Percentiles rank a stretch among this genome's conserved stretches.
phyloP scores from a whole-genome alignment of 1,140 invertebrate genomes.

The Tigriopus japonicus region DNA sequence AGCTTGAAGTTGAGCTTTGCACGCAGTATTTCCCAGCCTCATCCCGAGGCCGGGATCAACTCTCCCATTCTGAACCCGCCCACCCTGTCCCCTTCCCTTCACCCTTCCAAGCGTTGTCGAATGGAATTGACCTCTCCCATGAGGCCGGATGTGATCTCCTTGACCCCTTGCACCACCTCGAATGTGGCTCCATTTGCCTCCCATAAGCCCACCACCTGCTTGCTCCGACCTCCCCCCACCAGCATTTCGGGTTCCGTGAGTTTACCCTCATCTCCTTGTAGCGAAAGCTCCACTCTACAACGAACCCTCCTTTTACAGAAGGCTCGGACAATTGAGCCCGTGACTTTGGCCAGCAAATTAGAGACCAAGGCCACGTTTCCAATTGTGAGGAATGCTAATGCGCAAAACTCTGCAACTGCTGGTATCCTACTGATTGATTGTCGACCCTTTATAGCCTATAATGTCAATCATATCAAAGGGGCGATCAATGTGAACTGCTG shows the following conservation, averaged over 20 bases:
- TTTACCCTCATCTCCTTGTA: slow-evolving; percentile 35
- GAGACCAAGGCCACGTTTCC: slow-evolving; percentile 15
- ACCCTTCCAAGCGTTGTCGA: slow-evolving; percentile 27
- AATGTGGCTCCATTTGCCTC: background rate
- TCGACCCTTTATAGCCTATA: slow-evolving; percentile 48
- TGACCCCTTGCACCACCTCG: background rate
- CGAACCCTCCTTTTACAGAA: slow-evolving; percentile 28
- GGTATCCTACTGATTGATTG: slow-evolving; percentile 43
- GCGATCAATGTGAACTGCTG: slow-evolving; percentile 55
- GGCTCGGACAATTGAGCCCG: slow-evolving; percentile 22
- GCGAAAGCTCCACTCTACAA: slow-evolving; percentile 33
- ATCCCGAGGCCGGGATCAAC: slow-evolving; percentile 3
- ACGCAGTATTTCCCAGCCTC: slow-evolving; percentile 38
- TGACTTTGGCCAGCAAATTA: slow-evolving; percentile 21
- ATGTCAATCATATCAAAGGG: slow-evolving; percentile 45
- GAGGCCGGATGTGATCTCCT: slow-evolving; percentile 29
- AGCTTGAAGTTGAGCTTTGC: slow-evolving; percentile 37
- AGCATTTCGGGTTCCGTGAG: slow-evolving; percentile 21
- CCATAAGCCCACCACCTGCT: background rate
- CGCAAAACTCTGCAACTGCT: slow-evolving; percentile 22
- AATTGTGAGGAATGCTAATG: slow-evolving; percentile 23
- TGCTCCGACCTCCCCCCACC: background rate
- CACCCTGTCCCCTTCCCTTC: background rate
- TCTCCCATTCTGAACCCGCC: background rate
- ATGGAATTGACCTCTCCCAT: slow-evolving; percentile 18